Base-by-base conservation (phyloP, 2,888 invertebrate genomes). In the Melangyna quadrimaculata region DNA sequence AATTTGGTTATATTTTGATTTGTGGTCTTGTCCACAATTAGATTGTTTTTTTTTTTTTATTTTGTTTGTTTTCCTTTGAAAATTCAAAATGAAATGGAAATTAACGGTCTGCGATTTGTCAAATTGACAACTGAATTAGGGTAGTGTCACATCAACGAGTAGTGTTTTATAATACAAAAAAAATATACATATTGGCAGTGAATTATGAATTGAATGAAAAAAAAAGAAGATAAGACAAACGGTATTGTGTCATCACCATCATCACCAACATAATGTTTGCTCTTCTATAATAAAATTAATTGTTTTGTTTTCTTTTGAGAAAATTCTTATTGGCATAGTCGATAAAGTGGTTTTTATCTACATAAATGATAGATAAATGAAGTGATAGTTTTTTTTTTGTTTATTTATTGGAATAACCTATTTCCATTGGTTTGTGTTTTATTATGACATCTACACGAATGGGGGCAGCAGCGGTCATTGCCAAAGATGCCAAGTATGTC, bases 401-500 rank as follows among this genome's bases (percentile, higher is more conserved):
- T 22, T 37, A n/a, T 53, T 70, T 55, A 32, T 77, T 65, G 80
- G 75, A 77, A 82, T 73, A 48, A 70, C 61, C 59, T 70, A 1
- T 29, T 63, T 67, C 14, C 63, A 43, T 22, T 69, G 32, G 37
- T 57, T 55, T 65, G n/a, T 67, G 22, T 72, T 40, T 63, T 51
- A 59, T 61, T 65, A 67, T 65, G 65, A 48, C 67, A 51, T 51
- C 32, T 27, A 67, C 32, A 22, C 32, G 67, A 48, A 72, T 45
- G 72, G 63, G 72, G 84, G 72, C 80, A 55, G 24, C 75, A 72
- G 80, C 77, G 73, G 19, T 72, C 40, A n/a, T 72, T 69, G 53
- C 69, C 29, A 69, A 24, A 17, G 73, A 57, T 72, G 51, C 81
- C 51, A 81, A 86, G 63, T 86, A 86, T 65, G 86, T 86, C 81